Base-by-base conservation (phyloP, 2,888 invertebrate species). In the Abrostola tripartita region DNA sequence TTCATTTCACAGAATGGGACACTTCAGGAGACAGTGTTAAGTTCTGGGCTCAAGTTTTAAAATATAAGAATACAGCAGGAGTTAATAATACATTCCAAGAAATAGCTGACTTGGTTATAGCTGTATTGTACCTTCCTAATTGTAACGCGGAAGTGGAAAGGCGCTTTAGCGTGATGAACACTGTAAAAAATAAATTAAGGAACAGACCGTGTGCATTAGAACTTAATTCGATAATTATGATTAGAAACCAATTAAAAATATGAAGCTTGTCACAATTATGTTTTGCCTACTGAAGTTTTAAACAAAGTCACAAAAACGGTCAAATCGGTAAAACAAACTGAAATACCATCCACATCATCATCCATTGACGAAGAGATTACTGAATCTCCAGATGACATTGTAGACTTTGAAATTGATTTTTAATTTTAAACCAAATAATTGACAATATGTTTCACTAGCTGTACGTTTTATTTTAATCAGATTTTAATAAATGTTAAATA, bases 101-200 rank as follows among this genome's bases (percentile, higher is more conserved):
- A n/a, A n/a, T n/a, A n/a, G n/a, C n/a, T n/a, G n/a, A n/a, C n/a
- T n/a, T n/a, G n/a, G n/a, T n/a, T n/a, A n/a, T n/a, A n/a, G n/a
- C n/a, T n/a, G n/a, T n/a, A n/a, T n/a, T n/a, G n/a, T n/a, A n/a
- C n/a, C n/a, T n/a, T n/a, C n/a, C n/a, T n/a, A n/a, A n/a, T n/a
- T n/a, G n/a, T n/a, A n/a, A n/a, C n/a, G n/a, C n/a, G n/a, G n/a
- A n/a, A n/a, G n/a, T n/a, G n/a, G n/a, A n/a, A n/a, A n/a, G n/a
- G n/a, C n/a, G n/a, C n/a, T n/a, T n/a, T n/a, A n/a, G n/a, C n/a
- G n/a, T n/a, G n/a, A n/a, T n/a, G n/a, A n/a, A n/a, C n/a, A n/a
- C n/a, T 40, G 67, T 76, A 12, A 76, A 76, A 68, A 76, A 58
- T 41, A 72, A 76, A 66, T 52, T 73, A 37, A 65, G 61, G 44